A percentile compares a stretch with the other conserved stretches of the same genome.
Evolutionary conservation across 2,888 invertebrate genomes (phyloP).

Genomic region (Amblyjoppa fuscipennis): DNA sequence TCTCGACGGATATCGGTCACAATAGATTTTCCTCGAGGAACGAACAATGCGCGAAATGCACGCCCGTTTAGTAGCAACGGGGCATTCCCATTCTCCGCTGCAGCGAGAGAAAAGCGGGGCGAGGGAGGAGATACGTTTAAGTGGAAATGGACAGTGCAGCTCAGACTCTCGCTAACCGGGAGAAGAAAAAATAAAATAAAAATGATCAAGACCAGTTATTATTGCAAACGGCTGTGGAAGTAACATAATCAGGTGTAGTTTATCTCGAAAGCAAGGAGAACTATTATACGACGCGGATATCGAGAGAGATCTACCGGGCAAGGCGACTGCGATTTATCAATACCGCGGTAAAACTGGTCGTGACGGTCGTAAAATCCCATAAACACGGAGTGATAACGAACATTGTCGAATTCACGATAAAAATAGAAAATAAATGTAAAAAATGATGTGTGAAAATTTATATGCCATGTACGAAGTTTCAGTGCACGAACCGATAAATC

Average conservation of each 20-base stretch:
- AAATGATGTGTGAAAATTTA: not conserved
- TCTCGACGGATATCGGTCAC: conserved; percentile 40
- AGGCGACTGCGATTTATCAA: conserved; percentile 27
- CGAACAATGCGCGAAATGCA: conserved; percentile 57
- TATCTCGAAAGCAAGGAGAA: conserved; percentile 30
- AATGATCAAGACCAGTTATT: conserved; percentile 32
- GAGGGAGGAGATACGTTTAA: conserved; percentile 18
- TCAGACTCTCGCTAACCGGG: conserved; percentile 18
- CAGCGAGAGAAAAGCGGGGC: conserved; percentile 35
- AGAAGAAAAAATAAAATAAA: conserved; percentile 20
- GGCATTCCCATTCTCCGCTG: conserved; percentile 40
- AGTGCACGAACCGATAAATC: too few species aligned
- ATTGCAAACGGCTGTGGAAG: conserved; percentile 33
- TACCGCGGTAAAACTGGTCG: conserved; percentile 45
- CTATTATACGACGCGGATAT: conserved; percentile 52
- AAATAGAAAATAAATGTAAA: not conserved
- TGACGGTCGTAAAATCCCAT: conserved; percentile 41
- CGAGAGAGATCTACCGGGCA: conserved; percentile 35
- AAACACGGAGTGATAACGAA: conserved; percentile 6
- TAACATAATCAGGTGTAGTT: conserved; percentile 4
- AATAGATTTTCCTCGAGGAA: conserved; percentile 54
- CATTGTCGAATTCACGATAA: not conserved
- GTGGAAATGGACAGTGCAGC: conserved; percentile 24
- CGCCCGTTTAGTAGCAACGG: not conserved
- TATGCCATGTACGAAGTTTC: too few species aligned